Percentiles rank a stretch among this genome's conserved stretches.
These are phyloP conservation scores for Drosophila nebulosa DNA, from an alignment of 1,140 invertebrate genomes.

Conservation along the genomic window DNA sequence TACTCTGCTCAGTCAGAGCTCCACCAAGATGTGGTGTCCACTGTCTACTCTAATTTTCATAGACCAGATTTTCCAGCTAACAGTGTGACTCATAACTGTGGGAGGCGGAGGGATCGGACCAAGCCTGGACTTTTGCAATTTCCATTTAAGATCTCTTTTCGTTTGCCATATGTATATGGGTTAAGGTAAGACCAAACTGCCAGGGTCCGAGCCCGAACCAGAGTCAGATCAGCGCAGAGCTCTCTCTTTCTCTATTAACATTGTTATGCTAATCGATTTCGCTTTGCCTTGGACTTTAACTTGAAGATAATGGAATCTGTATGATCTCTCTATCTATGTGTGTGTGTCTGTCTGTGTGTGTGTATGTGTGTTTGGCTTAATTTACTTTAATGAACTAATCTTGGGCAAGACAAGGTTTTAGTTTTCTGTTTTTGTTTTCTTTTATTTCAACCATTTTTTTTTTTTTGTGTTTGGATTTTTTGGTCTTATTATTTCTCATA, in stretches of 20 bases:
- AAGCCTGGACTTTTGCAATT: neutral
- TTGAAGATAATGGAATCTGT: slow-evolving; percentile 39
- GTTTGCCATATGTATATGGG: slow-evolving; percentile 1
- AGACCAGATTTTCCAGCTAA: slow-evolving; percentile 1
- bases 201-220: no score
- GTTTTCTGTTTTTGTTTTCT: slow-evolving; percentile 1
- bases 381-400: slow-evolving; percentile 56
- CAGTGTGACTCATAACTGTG: neutral
- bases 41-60: slow-evolving; percentile 4
- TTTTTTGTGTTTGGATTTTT: slow-evolving; percentile 6
- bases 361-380: slow-evolving; percentile 48
- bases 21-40: neutral
- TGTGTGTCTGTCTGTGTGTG: slow-evolving; percentile 18
- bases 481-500: slow-evolving; percentile 39
- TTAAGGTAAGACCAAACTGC: neutral
- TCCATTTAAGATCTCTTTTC: slow-evolving; percentile 29
- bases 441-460: slow-evolving; percentile 18
- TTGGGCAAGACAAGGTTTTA: slow-evolving; percentile 22
- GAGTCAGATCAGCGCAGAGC: no score
- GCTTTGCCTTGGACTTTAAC: slow-evolving; percentile 42
- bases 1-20: no score
- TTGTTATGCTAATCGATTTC: slow-evolving; percentile 58
- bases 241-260: slow-evolving; percentile 56
- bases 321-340: neutral
- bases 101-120: no score